These are phyloP conservation scores for Helogale parvula DNA, from an alignment of 2,113 vertebrate genomes.

Conservation along the genomic window DNA sequence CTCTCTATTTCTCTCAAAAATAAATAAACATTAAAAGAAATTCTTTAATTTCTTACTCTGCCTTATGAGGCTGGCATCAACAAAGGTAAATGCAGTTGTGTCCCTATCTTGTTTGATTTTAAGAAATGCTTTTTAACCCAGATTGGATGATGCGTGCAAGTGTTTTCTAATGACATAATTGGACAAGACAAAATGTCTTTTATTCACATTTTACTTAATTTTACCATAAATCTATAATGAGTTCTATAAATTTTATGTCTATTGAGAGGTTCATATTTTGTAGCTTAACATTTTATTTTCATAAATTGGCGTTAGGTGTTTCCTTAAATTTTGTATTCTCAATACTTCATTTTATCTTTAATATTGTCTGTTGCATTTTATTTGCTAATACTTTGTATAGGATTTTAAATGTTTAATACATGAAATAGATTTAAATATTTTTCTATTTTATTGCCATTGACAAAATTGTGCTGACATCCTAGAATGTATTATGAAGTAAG, in stretches of 20 bases:
- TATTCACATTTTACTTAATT: not conserved
- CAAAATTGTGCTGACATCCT: not conserved
- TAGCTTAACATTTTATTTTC: not conserved
- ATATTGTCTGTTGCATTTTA: not conserved
- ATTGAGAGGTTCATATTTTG: not conserved
- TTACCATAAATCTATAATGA: not conserved
- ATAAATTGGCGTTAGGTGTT: not conserved
- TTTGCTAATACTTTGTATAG: not conserved
- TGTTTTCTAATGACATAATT: not conserved
- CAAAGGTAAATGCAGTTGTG: not conserved
- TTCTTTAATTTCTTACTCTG: not conserved
- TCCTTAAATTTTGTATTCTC: not conserved
- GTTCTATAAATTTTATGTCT: not conserved
- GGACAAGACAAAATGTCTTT: not conserved
- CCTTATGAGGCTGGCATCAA: not conserved
- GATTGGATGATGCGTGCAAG: not conserved
- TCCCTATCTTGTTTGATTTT: not conserved
- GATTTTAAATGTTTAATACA: not conserved
- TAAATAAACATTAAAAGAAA: not conserved
- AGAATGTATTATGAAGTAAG: not conserved
- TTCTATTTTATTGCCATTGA: not conserved
- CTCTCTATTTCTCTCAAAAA: too few species aligned
- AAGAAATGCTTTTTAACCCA: not conserved
- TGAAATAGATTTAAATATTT: not conserved
- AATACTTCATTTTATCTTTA: not conserved